Percentiles rank a stretch among this genome's conserved stretches.
Conservation (phyloP, 2,113 vertebrate genomes). For the Hystrix cristata region DNA sequence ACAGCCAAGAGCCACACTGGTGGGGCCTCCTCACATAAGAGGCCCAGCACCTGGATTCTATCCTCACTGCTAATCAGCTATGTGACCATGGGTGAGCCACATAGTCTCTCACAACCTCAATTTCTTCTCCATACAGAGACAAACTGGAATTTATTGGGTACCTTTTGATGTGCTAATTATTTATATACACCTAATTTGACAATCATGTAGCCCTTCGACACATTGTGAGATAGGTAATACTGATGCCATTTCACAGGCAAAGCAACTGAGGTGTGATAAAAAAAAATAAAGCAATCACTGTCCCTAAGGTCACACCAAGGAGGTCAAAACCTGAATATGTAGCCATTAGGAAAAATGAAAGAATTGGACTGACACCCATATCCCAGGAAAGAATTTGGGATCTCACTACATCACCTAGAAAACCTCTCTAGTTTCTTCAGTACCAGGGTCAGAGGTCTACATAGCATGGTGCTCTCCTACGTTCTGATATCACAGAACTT, state of each 20-base stretch:
- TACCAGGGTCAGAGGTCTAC: background rate
- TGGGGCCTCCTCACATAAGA: background rate
- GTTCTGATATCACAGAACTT: background rate
- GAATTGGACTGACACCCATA: background rate
- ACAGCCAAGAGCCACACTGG: background rate
- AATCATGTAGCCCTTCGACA: background rate
- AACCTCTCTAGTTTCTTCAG: background rate
- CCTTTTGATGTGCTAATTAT: background rate
- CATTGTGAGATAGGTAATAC: background rate
- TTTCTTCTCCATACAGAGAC: background rate
- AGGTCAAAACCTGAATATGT: background rate
- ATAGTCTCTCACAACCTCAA: background rate
- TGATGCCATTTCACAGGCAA: background rate
- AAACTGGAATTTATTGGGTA: too few relatives aligned
- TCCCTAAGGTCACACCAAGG: background rate
- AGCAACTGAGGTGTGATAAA: background rate
- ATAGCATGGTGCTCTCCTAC: background rate
- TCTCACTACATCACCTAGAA: background rate
- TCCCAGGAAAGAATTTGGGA: background rate
- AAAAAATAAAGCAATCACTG: background rate
- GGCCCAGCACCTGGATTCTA: background rate
- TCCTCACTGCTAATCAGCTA: background rate
- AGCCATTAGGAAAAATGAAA: background rate
- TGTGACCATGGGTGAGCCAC: background rate
- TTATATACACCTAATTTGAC: background rate